phyloP scores from a whole-genome alignment of 2,113 vertebrate species.

The Prunella fulvescens region DNA sequence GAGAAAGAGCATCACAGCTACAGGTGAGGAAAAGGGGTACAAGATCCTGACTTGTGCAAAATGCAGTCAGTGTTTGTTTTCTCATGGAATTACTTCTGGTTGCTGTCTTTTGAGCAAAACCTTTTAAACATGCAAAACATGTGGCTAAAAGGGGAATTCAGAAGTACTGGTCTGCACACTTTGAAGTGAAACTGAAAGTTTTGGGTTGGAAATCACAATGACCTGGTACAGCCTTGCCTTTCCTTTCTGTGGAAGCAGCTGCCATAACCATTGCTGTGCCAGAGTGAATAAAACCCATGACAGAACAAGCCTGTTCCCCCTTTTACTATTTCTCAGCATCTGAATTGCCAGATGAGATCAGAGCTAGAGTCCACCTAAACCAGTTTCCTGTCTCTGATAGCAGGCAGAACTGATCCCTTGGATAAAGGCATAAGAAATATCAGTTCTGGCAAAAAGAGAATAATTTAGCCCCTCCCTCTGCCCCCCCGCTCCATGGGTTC shows the following conservation, averaged over 20 bases:
- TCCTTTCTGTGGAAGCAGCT: background rate
- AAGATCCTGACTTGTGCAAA: background rate
- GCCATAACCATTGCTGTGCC: background rate
- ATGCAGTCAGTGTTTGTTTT: background rate
- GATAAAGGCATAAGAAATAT: background rate
- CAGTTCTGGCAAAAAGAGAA: background rate
- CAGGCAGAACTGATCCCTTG: background rate
- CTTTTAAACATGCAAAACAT: slow-evolving; percentile 18
- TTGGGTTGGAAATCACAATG: background rate
- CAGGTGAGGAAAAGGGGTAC: background rate
- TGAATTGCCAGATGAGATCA: background rate
- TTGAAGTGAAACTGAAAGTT: slow-evolving; percentile 1
- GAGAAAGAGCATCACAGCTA: background rate
- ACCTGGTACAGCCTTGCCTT: background rate
- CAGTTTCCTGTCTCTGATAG: background rate
- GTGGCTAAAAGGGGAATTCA: background rate
- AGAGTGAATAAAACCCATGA: background rate
- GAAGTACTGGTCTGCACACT: background rate
- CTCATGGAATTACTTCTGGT: background rate
- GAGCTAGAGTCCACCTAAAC: background rate
- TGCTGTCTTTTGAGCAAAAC: background rate
- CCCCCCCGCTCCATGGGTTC: background rate
- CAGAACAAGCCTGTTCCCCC: background rate
- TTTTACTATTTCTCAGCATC: background rate
- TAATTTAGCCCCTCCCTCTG: background rate